Conservation (phyloP, 92 coral and sea anemone genomes). For the Zoanthus solanderi region DNA sequence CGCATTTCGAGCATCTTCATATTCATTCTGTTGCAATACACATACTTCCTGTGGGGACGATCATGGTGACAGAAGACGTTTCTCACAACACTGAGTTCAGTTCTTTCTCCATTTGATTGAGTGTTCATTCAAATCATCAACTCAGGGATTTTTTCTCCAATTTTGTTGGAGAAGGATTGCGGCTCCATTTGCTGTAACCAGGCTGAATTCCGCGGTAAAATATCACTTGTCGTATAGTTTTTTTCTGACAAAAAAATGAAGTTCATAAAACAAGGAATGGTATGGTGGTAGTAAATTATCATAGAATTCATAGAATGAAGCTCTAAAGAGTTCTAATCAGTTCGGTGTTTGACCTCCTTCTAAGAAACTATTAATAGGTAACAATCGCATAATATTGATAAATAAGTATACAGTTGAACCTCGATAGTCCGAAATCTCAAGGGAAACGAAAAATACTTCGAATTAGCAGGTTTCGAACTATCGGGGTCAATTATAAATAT, state of each 20-base stretch:
- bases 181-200: constrained; percentile 97
- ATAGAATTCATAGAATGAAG: too few species aligned
- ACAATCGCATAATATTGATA: too few species aligned
- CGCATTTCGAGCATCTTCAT: constrained; percentile 35
- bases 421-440: too few species aligned
- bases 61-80: not conserved
- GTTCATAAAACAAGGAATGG: not conserved
- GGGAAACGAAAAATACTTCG: too few species aligned
- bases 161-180: constrained; percentile 81
- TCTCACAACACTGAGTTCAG: not conserved
- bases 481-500: too few species aligned
- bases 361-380: too few species aligned
- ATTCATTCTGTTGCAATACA: constrained; percentile 78
- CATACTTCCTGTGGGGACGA: not conserved
- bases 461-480: too few species aligned
- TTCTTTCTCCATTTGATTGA: constrained; percentile 54
- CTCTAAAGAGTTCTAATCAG: too few species aligned
- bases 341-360: too few species aligned
- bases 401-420: too few species aligned
- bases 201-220: constrained; percentile 89
- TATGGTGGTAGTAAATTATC: not conserved
- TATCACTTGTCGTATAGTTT: constrained; percentile 78
- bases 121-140: constrained; percentile 31
- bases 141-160: constrained; percentile 41
- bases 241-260: constrained; percentile 62